A percentile compares a stretch with the other conserved stretches of the same genome.
phyloP scores from a whole-genome alignment of 2,888 invertebrate species.

The Salticus scenicus region DNA sequence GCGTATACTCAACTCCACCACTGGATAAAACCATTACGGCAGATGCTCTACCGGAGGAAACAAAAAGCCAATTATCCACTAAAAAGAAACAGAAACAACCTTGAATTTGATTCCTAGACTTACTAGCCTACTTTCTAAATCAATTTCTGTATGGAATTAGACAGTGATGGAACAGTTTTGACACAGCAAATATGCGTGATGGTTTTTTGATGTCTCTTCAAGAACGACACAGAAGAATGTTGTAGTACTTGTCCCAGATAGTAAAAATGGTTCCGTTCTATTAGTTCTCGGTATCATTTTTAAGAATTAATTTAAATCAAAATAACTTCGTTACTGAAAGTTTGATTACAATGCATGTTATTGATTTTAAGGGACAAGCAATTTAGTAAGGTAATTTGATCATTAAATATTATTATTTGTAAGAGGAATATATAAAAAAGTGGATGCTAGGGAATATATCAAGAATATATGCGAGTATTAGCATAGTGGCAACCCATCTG shows the following conservation, averaged over 20 bases:
- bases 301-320: neutral
- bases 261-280: constrained; percentile 46
- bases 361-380: too few species aligned
- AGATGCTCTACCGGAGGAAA: constrained; percentile 6
- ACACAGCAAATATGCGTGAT: neutral
- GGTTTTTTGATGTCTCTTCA: neutral
- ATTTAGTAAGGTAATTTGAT: too few species aligned
- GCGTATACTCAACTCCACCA: constrained; percentile 31
- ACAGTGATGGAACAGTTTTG: neutral
- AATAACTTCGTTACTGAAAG: too few species aligned
- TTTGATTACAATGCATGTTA: too few species aligned
- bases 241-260: neutral
- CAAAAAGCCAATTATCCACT: constrained; percentile 19
- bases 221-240: neutral
- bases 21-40: neutral
- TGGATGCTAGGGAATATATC: too few species aligned
- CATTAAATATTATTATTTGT: too few species aligned
- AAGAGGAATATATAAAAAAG: too few species aligned
- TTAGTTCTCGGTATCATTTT: neutral
- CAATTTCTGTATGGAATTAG: constrained; percentile 1
- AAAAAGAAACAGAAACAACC: constrained; percentile 10
- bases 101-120: constrained; percentile 6
- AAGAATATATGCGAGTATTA: too few species aligned
- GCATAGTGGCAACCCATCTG: too few species aligned
- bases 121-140: neutral